Evolutionary conservation across 1,140 invertebrate genomes (phyloP), one percentile per base, ranked within the genome.

Genomic region (Macrocentrus cingulum): DNA sequence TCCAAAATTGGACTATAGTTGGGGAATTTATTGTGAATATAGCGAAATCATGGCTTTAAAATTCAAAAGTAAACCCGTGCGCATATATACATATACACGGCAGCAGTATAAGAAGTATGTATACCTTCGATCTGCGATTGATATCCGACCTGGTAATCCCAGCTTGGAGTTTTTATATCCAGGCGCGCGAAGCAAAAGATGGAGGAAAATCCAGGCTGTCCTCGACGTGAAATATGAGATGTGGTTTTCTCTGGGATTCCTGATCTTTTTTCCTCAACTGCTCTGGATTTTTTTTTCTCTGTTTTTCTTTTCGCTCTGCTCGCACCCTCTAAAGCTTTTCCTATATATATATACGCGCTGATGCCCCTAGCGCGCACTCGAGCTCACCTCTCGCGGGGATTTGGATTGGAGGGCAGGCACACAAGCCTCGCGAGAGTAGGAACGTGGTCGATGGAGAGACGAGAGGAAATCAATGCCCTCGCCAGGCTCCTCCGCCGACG

Each of bases 381-480:
- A 50, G 45, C 55, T 37, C 60, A 60, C 64, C 68, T 74, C 66
- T 67, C 66, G 67, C 71, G 65, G 69, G 73, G 69, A 75, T 76
- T 76, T 70, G 62, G 63, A 70, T 73, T 69, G 66, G 70, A 70
- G 67, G 64, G 66, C 64, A 62, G 71, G 66, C 64, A 66, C 61
- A 66, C 58, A 64, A 66, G 45, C 25, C 15, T 2, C n/a, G 15
- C 16, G 49, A 36, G 57, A 59, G 67, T 68, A 50, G 65, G 62
- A 70, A 73, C 66, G 69, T 71, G 74, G 72, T 72, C 73, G 73
- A 77, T 72, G 72, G 70, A 74, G n/a, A n/a, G 75, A 76, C 72
- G 74, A 76, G 75, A 76, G 71, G 76, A 79, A 80, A 80, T 80
- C 77, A 79, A 80, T 80, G 76, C 76, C 63, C 69, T 66, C 32